Evolutionary conservation across 2,888 invertebrate genomes (phyloP).

Genomic region (Coleophora deauratella): DNA sequence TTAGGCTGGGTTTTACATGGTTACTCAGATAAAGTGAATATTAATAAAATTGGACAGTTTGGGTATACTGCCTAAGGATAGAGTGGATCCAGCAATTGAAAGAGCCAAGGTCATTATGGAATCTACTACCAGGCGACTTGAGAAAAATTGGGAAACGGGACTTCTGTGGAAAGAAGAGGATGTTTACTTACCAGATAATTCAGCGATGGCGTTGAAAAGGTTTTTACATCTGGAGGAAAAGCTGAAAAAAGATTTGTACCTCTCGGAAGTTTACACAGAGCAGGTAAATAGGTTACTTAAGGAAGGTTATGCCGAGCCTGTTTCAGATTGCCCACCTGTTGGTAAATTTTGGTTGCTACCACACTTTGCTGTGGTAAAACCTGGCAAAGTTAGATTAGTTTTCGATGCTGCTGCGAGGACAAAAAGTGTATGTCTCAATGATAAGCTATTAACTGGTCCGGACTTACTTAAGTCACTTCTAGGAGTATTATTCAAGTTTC

Average conservation of each 20-base stretch:
- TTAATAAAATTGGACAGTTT: conserved; percentile 1
- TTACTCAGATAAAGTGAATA: not conserved
- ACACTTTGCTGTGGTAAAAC: conserved; percentile 15
- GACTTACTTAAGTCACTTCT: conserved; percentile 17
- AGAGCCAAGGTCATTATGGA: conserved; percentile 1
- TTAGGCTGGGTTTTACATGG: conserved; percentile 9
- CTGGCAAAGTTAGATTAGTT: conserved; percentile 2
- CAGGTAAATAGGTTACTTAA: conserved; percentile 7
- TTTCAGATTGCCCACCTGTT: not conserved
- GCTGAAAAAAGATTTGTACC: conserved; percentile 1
- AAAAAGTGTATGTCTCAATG: conserved; percentile 10
- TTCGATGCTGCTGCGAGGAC: conserved; percentile 10
- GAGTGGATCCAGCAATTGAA: not conserved
- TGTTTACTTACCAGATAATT: conserved; percentile 6
- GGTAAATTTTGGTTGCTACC: conserved; percentile 12
- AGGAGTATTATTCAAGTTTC: conserved; percentile 16
- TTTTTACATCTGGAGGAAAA: conserved; percentile 7
- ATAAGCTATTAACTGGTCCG: conserved; percentile 14
- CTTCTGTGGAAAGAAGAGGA: conserved; percentile 12
- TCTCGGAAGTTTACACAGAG: conserved; percentile 5
- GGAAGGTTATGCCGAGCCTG: conserved; percentile 12
- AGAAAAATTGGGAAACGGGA: conserved; percentile 9
- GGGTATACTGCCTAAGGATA: not conserved
- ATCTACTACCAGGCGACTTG: not conserved
- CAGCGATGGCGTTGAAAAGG: conserved; percentile 1